Base-by-base conservation (phyloP, 2,888 invertebrate species). In the Himalopsyche anomala region DNA sequence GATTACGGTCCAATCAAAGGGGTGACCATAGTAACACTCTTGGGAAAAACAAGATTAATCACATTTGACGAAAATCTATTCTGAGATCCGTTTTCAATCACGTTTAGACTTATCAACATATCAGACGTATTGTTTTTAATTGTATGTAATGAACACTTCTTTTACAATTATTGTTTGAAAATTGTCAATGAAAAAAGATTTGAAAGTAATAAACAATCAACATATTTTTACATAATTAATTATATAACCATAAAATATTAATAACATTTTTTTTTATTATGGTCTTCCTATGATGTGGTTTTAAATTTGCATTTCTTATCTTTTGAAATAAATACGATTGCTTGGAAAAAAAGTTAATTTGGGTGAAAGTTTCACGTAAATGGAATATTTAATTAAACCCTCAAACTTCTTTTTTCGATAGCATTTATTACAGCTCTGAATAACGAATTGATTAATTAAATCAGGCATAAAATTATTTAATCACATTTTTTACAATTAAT, bases 341-440 rank as follows among this genome's bases (percentile, higher is more conserved):
- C 36, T 38, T 74, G 36, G 74, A 74, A 74, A 74, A 69, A 74
- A 36, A 74, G 74, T 19, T 74, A 74, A 74, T 74, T 74, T 74
- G 28, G 12, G 15, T 36, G 36, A 74, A 74, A 74, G 74, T 74
- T 74, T 74, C 9, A 0, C 19, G 19, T 12, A 74, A 74, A 74
- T 74, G 38, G 74, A 74, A 74, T 74, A 74, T 74, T 74, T 74
- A 74, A 74, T 74, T 74, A 74, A 74, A 74, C 74, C 15, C 28
- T 74, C 74, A 36, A 74, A 2, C 74, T 8, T 36, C 74, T 38
- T 36, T 51, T 74, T 19, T 3, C 74, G 74, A 74, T 38, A 28
- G 74, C 74, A 74, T 74, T 74, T 74, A 36, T 74, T 28, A 74
- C 15, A 38, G 12, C 74, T 74, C 36, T 36, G 74, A 74, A 74